Evolutionary conservation across 2,888 invertebrate species (phyloP).

Genomic region (Troides aeacus): DNA sequence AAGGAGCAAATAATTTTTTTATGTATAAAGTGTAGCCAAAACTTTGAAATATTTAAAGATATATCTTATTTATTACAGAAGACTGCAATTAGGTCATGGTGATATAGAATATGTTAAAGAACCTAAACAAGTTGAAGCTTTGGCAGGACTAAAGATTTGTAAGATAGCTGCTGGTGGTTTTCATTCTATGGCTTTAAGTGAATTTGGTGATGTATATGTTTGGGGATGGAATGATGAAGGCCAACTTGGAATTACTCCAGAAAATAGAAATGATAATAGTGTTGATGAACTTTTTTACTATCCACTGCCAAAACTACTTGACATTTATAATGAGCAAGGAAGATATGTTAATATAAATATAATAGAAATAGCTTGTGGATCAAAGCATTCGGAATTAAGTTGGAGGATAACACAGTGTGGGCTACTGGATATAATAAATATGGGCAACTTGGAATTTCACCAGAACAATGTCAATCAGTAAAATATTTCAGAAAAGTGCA

Average conservation of each 20-base stretch:
- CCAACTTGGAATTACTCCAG: conserved; percentile 85
- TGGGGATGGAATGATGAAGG: conserved; percentile 97
- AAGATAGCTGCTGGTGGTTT: conserved; percentile 90
- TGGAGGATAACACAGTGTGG: conserved; percentile 85
- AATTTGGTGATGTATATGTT: conserved; percentile 89
- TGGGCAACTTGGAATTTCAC: conserved; percentile 84
- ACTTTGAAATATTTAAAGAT: neutral
- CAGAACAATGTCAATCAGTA: conserved; percentile 45
- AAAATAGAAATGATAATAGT: conserved; percentile 37
- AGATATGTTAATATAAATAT: conserved; percentile 72
- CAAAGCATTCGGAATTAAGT: conserved; percentile 85
- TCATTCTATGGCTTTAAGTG: conserved; percentile 90
- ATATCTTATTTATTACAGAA: conserved; percentile 73
- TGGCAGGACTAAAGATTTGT: conserved; percentile 86
- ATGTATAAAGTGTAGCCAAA: too few species aligned
- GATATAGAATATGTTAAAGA: conserved; percentile 80
- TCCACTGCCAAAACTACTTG: conserved; percentile 57
- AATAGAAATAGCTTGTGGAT: conserved; percentile 86
- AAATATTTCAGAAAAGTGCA: conserved; percentile 54
- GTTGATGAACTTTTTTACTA: conserved; percentile 32
- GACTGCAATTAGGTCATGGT: conserved; percentile 93
- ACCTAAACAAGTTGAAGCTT: conserved; percentile 85
- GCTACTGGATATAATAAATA: conserved; percentile 91
- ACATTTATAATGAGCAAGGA: conserved; percentile 59
- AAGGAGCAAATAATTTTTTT: too few species aligned